Conservation (phyloP, 2,888 invertebrate species). For the Phortica magna region DNA sequence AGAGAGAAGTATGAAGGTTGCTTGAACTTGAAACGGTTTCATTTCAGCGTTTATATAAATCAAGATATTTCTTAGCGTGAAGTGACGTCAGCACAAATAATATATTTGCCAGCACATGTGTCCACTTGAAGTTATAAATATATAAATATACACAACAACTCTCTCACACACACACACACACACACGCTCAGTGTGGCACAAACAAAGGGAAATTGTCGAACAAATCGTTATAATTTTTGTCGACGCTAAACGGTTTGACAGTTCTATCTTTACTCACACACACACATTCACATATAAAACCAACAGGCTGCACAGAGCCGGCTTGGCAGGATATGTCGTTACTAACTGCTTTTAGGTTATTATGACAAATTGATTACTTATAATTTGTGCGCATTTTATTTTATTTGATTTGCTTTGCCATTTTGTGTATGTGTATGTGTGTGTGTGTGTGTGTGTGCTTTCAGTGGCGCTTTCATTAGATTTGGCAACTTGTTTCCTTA, state of each 20-base stretch:
- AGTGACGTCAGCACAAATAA: neutral
- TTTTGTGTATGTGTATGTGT: too few species aligned
- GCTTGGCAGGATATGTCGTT: neutral
- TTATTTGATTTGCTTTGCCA: slow-evolving; percentile 35
- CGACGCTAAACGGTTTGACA: neutral
- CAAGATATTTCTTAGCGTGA: neutral
- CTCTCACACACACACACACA: neutral
- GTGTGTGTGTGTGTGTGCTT: too few species aligned
- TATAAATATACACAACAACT: neutral
- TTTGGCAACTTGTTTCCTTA: slow-evolving; percentile 28
- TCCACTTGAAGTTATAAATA: neutral
- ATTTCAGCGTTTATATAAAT: neutral
- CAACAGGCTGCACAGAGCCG: too few species aligned
- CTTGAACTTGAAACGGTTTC: neutral
- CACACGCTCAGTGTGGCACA: neutral
- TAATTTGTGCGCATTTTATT: slow-evolving; percentile 50
- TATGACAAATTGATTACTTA: slow-evolving; percentile 69
- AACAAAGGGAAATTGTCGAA: neutral
- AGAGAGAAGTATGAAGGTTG: neutral
- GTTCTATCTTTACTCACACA: neutral
- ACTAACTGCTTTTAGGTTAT: slow-evolving; percentile 48
- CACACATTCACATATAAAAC: neutral
- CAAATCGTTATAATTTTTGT: slow-evolving; percentile 8
- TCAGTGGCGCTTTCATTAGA: slow-evolving; percentile 24
- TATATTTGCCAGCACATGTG: neutral